Conservation (phyloP, 2,113 vertebrate genomes). For the Sakesphorus luctuosus region DNA sequence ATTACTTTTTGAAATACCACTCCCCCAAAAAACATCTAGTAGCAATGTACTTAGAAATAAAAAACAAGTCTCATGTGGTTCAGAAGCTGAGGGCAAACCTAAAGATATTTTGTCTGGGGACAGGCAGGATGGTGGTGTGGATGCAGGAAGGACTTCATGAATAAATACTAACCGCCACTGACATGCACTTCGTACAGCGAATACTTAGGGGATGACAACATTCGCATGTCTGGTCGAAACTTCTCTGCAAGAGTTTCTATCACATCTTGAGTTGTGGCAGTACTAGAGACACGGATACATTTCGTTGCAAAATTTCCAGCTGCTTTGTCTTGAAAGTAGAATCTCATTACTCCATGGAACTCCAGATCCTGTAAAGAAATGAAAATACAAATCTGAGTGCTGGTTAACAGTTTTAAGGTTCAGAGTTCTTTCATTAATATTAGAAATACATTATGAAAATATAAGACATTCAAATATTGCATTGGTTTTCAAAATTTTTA, state of each 20-base stretch:
- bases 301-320: conserved; percentile 99
- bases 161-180: conserved; percentile 91
- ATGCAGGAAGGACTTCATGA: not conserved
- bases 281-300: conserved; percentile 96
- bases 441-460: not conserved
- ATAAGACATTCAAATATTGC: not conserved
- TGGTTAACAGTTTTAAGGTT: not conserved
- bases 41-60: not conserved
- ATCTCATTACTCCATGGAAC: conserved; percentile 99
- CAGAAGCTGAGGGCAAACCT: not conserved
- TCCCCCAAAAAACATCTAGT: too few species aligned
- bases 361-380: conserved; percentile 88
- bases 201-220: conserved; percentile 96
- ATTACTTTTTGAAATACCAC: not conserved
- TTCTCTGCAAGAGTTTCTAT: conserved; percentile 98
- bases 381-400: not conserved
- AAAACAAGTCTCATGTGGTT: accelerated
- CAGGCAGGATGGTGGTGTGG: not conserved
- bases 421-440: not conserved
- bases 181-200: conserved; percentile 97
- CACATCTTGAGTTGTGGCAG: conserved; percentile 97
- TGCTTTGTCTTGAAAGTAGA: conserved; percentile 99
- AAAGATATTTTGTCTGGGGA: not conserved
- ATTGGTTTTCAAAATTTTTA: not conserved
- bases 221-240: conserved; percentile 98